Evolutionary conservation across 2,113 vertebrate genomes (phyloP).

Genomic region (Pelecanoides urinatrix): DNA sequence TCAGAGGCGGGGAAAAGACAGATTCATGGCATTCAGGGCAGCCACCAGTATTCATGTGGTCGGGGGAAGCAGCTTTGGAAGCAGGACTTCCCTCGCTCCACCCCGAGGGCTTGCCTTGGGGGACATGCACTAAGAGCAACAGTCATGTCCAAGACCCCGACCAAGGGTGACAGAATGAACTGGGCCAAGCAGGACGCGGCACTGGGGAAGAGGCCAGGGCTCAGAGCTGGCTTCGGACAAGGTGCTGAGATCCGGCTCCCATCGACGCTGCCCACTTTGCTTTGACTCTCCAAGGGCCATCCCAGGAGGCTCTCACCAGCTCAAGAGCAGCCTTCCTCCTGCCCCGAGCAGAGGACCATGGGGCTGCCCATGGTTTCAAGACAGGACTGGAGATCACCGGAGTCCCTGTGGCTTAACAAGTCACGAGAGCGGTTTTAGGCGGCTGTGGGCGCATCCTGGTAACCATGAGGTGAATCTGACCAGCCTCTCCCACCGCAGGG

Average conservation of each 20-base stretch:
- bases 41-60: background rate
- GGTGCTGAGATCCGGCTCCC: background rate
- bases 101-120: background rate
- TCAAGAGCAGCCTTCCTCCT: background rate
- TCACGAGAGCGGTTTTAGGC: fast-evolving
- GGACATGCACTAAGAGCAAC: fast-evolving
- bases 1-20: background rate
- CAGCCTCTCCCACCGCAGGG: background rate
- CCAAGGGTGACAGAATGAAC: background rate
- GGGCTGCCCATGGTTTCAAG: background rate
- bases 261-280: fast-evolving
- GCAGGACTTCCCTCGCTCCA: background rate
- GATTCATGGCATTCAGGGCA: background rate
- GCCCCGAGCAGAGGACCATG: background rate
- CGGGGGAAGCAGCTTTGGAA: background rate
- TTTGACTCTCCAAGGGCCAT: fast-evolving
- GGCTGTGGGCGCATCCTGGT: background rate
- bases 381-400: background rate
- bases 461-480: background rate
- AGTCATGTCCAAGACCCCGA: background rate
- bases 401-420: background rate
- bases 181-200: fast-evolving
- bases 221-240: background rate
- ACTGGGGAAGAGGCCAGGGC: background rate
- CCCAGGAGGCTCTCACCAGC: background rate